Evolutionary conservation across 1,140 invertebrate genomes (phyloP), one percentile per base, ranked within the genome.

Genomic region (Bradysia coprophila): DNA sequence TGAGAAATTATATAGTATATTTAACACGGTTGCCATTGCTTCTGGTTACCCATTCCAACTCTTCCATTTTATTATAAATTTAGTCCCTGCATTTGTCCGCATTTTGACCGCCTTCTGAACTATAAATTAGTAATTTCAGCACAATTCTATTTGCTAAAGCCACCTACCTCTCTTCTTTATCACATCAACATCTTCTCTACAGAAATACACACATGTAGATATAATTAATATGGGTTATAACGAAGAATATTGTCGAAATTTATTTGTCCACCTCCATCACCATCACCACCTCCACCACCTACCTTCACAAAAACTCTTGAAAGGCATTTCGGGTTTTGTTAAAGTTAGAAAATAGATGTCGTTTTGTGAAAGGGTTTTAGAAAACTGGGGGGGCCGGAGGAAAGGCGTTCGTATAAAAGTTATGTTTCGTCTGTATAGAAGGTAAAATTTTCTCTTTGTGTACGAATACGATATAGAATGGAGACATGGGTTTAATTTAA

Each of bases 41-140:
- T n/a, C n/a, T n/a, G n/a, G n/a, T n/a, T n/a, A n/a, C n/a, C n/a
- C n/a, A n/a, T n/a, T n/a, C n/a, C n/a, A n/a, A n/a, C n/a, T n/a
- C n/a, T n/a, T n/a, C n/a, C n/a, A n/a, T n/a, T n/a, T n/a, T n/a
- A n/a, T n/a, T n/a, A n/a, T n/a, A n/a, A n/a, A n/a, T n/a, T n/a
- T n/a, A n/a, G n/a, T n/a, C n/a, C n/a, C n/a, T n/a, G n/a, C n/a
- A n/a, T n/a, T n/a, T n/a, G n/a, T n/a, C n/a, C n/a, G n/a, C n/a
- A n/a, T n/a, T 36, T 10, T 18, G 6, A 36, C 10, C 33, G 33
- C 33, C 18, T 36, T 36, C 33, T 36, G 33, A 36, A 36, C 33
- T 36, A 36, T 36, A 36, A 36, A 36, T 36, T 36, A 36, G 33
- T 36, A 36, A 36, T 36, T 36, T 36, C 33, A 36, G 16, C 16